Base-by-base conservation (phyloP, 2,113 vertebrate species). In the Eurystomus gularis region DNA sequence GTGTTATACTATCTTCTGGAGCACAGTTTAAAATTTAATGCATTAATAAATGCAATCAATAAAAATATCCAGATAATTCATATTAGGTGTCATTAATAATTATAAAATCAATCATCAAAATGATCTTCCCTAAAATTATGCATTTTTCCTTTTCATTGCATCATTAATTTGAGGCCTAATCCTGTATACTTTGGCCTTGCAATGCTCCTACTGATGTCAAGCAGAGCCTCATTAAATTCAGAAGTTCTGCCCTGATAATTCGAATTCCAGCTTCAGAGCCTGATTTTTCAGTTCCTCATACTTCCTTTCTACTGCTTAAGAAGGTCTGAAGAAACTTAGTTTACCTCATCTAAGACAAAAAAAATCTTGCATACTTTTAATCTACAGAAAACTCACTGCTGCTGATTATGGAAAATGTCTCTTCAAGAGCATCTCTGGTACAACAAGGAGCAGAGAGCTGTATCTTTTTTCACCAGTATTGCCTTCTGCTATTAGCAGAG, bases 61-160 rank as follows among this genome's bases (percentile, higher is more conserved):
- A 96, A 96, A 97, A 97, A 92, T 90, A 96, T 65, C 90, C 18
- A 40, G 90, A 92, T 94, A 97, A 95, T 94, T 96, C 89, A 93
- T 48, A 70, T 72, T 94, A 87, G 85, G 70, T 94, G 55, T 80
- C 84, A 91, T 96, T 92, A 96, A 96, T 97, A 97, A 96, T 97
- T 97, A 97, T 91, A 92, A 96, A 97, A 97, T 97, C 95, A 96
- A 97, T 97, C 97, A 97, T 64, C 52, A 61, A 72, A 94, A 96
- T 92, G 2, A 92, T 97, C 92, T 94, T 94, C 87, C 78, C 86
- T 86, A 96, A 95, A 96, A 86, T 86, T 85, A 97, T 69, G 57
- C 82, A 79, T 94, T 97, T 97, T 93, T 93, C 76, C 66, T 97
- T 97, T 94, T 93, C 77, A 94, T 88, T 94, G 87, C 69, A 73